Evolutionary conservation across 1,140 invertebrate species (phyloP).

Genomic region (Ips nitidus): DNA sequence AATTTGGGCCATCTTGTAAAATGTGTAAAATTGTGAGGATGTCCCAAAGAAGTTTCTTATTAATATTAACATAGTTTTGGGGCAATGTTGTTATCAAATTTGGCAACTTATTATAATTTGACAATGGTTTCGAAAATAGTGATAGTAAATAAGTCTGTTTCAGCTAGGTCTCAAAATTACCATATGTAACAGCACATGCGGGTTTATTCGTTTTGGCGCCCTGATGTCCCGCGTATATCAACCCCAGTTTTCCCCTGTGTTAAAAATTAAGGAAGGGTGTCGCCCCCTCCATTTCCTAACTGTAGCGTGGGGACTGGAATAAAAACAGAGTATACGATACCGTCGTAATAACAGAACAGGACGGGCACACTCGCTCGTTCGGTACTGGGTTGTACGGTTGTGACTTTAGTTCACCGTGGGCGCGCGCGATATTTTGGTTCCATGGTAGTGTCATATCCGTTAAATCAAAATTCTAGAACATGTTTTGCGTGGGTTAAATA

Average conservation of each 20-base stretch:
- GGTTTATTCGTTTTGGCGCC: constrained; percentile 38
- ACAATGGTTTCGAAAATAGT: no score
- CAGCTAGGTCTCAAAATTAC: background rate
- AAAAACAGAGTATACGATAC: constrained; percentile 20
- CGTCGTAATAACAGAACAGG: no score
- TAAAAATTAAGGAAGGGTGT: constrained; percentile 25
- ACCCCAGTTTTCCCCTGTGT: constrained; percentile 38
- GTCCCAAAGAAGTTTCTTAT: no score
- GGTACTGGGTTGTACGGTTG: background rate
- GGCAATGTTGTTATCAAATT: no score
- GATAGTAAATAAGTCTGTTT: no score
- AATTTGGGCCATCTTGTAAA: no score
- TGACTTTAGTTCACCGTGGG: constrained; percentile 1
- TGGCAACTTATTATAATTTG: no score
- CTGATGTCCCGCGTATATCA: constrained; percentile 28
- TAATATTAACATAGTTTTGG: no score
- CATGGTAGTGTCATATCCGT: constrained; percentile 12
- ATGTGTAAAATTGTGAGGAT: no score
- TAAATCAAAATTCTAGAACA: background rate
- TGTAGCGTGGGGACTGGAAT: constrained; percentile 40
- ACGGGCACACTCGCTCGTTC: background rate
- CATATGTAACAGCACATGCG: constrained; percentile 28
- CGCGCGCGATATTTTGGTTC: constrained; percentile 14
- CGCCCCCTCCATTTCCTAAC: constrained; percentile 39
- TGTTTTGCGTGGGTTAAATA: no score